A percentile compares a stretch with the other conserved stretches of the same genome.
These are phyloP conservation scores for Ylistrum balloti DNA, from an alignment of 1,140 invertebrate species.

Conservation along the genomic window DNA sequence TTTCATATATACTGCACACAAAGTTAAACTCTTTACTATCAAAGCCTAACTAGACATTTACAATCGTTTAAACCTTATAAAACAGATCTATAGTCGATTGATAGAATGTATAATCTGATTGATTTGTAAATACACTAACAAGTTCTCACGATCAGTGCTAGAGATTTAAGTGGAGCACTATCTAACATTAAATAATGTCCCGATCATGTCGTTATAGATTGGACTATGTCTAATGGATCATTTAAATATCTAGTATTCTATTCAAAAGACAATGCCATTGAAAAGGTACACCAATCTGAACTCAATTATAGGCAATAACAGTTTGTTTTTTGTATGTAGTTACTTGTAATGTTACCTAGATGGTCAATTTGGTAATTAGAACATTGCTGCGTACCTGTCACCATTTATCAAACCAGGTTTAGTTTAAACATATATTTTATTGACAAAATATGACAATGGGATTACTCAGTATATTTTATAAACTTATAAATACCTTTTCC, in stretches of 20 bases:
- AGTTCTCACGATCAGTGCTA: slow-evolving; percentile 17
- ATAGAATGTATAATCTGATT: not conserved
- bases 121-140: slow-evolving; percentile 35
- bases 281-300: slow-evolving; percentile 22
- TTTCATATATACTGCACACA: no score
- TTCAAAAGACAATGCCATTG: not conserved
- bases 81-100: not conserved
- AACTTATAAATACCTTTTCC: no score
- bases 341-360: not conserved
- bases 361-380: no score
- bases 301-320: not conserved
- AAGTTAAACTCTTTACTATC: no score
- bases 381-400: no score
- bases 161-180: not conserved
- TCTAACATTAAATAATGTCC: not conserved
- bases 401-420: no score
- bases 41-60: no score
- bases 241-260: not conserved
- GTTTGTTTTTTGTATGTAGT: not conserved
- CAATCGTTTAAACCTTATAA: no score
- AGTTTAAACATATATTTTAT: no score
- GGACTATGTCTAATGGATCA: not conserved
- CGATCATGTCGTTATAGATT: not conserved
- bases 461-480: no score
- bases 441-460: no score